Base-by-base conservation (phyloP, 2,113 vertebrate species). In the Origma solitaria region DNA sequence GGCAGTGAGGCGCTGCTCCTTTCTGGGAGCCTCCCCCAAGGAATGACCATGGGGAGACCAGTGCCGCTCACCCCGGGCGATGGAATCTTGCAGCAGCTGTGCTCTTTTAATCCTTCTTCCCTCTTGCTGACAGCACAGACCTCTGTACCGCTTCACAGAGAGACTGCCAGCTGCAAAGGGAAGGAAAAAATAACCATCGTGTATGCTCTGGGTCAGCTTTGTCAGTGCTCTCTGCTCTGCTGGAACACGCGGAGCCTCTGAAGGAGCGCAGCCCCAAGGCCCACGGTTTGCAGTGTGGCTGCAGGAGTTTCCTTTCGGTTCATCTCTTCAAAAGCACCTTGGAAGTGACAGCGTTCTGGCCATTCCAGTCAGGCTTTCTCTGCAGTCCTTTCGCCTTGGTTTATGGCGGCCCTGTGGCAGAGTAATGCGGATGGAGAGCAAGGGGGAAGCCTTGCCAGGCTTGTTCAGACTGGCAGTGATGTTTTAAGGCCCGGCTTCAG, bases 21-120 rank as follows among this genome's bases (percentile, higher is more conserved):
- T 69, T 10, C 61, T 25, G 58, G 31, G n/a, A 78, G 10, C 51
- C 33, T 78, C 71, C 42, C 22, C 24, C 0, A 1, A 27, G 49
- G 71, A 83, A 38, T 68, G 0, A 0, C 33, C 3, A 0, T 27
- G 0, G 3, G 35, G 24, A 23, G 13, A 44, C 22, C 25, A 6
- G 8, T 9, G 30, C 33, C 1, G 7, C 13, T 40, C 30, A 38
- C 18, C 31, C 18, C 35, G 30, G 47, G 61, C 5, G 1, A 2
- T 37, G 57, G 23, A 65, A 28, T 28, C 4, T 16, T 68, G 40
- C 27, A 37, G 49, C 44, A 40, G 44, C 50, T 82, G 16, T 57
- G 37, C 14, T 65, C 50, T 45, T 88, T 38, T 69, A 69, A 57
- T 27, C 31, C 61, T n/a, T 58, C 78, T 60, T 14, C 64, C 15